Evolutionary conservation across 2,113 vertebrate genomes (phyloP), one percentile per base, ranked within the genome.

Genomic region (Anolis carolinensis): DNA sequence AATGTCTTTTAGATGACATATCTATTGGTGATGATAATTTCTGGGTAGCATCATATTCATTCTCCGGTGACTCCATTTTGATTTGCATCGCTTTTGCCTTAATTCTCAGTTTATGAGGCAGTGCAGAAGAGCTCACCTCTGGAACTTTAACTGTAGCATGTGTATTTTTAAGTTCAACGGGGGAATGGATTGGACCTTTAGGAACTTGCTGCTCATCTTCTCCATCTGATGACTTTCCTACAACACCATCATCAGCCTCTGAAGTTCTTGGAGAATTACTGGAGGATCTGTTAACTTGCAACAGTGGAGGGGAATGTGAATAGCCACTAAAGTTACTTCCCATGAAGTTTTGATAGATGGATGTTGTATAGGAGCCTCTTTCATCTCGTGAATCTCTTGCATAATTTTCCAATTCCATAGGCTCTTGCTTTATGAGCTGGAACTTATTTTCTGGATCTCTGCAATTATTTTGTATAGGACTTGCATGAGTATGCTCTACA

Each of bases 161-260:
- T 68, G 96, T 92, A 10, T 95, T 98, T 88, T 96, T 97, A 5
- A 96, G 97, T 91, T 98, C 98, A 3, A 96, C 94, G 0, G 94
- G 94, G 74, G 97, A 96, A 30, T 97, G 96, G 50, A 94, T 93
- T 70, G 97, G 95, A 84, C 98, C 98, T 94, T 98, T 99, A 44
- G 98, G 98, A 34, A 99, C 98, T 93, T 97, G 98, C 92, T 99
- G 98, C 86, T 99, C 98, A 0, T 99, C 98, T 91, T 99, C 98
- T 23, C 97, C 98, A 1, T 99, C 98, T 0, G 98, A 99, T 0
- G 97, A 97, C 90, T 99, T 99, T 86, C 98, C 97, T 27, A 98
- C 94, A 0, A 94, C 96, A 0, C 97, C 95, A 0, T 99, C 98
- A 0, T 99, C 98, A 0, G 96, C 90, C 80, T 98, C 97, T 0